Evolutionary conservation across 2,888 invertebrate genomes (phyloP).

Genomic region (Polydrusus cervinus): DNA sequence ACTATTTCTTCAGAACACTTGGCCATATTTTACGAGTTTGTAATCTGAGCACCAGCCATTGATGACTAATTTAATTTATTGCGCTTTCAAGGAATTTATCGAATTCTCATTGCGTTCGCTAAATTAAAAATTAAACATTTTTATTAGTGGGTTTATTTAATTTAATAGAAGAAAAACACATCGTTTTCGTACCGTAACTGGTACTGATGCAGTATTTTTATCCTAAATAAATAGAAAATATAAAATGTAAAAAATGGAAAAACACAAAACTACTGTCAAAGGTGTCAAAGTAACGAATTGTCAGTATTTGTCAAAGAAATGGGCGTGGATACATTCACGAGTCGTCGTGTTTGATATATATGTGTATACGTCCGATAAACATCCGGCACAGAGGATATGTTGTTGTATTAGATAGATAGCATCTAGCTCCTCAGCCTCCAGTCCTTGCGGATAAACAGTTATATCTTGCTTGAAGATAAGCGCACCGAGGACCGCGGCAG

Average conservation of each 20-base stretch:
- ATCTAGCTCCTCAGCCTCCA: too few species aligned
- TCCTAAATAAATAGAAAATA: slow-evolving; percentile 12
- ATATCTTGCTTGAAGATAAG: too few species aligned
- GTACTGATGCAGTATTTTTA: slow-evolving; percentile 2
- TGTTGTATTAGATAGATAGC: too few species aligned
- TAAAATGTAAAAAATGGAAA: slow-evolving; percentile 11
- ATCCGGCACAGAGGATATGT: too few species aligned
- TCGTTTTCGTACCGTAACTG: background rate
- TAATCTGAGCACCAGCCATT: slow-evolving; percentile 25
- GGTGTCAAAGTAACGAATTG: too few species aligned
- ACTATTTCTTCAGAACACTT: slow-evolving; percentile 81
- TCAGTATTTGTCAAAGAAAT: too few species aligned
- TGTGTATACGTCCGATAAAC: too few species aligned
- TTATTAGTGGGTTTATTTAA: background rate
- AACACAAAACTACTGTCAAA: slow-evolving; percentile 15
- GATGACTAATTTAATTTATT: slow-evolving; percentile 54
- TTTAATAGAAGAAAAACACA: background rate
- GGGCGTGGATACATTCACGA: background rate
- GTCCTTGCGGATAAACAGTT: too few species aligned
- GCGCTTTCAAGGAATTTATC: slow-evolving; percentile 32
- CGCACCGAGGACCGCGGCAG: too few species aligned
- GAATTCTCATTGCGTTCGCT: background rate
- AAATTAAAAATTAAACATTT: slow-evolving; percentile 19
- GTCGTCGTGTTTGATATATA: background rate
- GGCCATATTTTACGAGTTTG: slow-evolving; percentile 64